These are phyloP conservation scores for Oostethus manadensis DNA, from an alignment of 2,113 vertebrate genomes.

Conservation along the genomic window DNA sequence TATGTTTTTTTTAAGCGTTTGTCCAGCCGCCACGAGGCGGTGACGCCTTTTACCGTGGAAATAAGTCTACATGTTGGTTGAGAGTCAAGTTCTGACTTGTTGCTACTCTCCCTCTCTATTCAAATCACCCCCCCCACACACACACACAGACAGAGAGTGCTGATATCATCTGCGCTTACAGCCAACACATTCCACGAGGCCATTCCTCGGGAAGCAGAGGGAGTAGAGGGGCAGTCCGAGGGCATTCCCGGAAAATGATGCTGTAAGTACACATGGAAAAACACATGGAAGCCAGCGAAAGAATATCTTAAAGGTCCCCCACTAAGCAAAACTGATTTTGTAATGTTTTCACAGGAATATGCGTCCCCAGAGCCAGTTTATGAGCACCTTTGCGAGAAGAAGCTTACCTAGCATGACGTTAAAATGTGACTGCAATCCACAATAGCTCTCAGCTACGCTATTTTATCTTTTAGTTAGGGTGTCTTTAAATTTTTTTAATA, in stretches of 20 bases:
- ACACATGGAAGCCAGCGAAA: too few relatives aligned
- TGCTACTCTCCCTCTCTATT: constrained; percentile 6
- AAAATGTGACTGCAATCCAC: too few relatives aligned
- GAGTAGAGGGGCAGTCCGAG: not conserved
- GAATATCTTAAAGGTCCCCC: too few relatives aligned
- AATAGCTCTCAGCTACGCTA: too few relatives aligned
- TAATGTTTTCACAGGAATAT: too few relatives aligned
- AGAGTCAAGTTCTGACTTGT: constrained; percentile 43
- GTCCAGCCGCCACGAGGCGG: not conserved
- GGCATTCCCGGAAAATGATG: constrained; percentile 11
- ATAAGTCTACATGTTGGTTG: constrained; percentile 10
- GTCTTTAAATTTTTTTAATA: too few relatives aligned
- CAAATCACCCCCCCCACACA: constrained; percentile 14
- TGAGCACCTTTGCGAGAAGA: too few relatives aligned
- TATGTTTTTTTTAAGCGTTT: not conserved
- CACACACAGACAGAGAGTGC: constrained; percentile 14
- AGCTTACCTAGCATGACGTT: too few relatives aligned
- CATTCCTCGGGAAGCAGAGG: constrained; percentile 15
- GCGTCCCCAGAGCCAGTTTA: too few relatives aligned
- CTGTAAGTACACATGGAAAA: constrained; percentile 1
- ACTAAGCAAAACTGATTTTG: too few relatives aligned
- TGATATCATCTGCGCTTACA: constrained; percentile 48
- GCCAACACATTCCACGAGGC: constrained; percentile 39
- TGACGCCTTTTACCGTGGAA: not conserved
- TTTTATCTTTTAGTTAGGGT: too few relatives aligned